These are phyloP conservation scores for Microtus ochrogaster DNA, from an alignment of 2,113 vertebrate species.

Conservation along the genomic window DNA sequence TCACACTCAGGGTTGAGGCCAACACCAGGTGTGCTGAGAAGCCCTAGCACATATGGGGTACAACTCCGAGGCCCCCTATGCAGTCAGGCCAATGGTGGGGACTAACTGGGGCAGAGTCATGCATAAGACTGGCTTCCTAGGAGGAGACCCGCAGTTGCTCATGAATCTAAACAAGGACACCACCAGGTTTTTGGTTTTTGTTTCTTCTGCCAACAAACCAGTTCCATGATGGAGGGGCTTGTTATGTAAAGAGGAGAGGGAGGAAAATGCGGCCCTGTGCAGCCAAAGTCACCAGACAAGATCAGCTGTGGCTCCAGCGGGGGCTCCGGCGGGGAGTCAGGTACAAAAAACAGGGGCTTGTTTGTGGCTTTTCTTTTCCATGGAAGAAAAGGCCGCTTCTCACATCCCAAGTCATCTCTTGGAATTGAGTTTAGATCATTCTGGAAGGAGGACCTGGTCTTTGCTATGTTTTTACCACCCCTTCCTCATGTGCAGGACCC, in stretches of 20 bases:
- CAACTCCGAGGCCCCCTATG: not conserved
- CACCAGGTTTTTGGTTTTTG: not conserved
- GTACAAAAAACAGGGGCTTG: conserved; percentile 49
- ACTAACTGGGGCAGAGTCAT: not conserved
- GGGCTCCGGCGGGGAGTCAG: not conserved
- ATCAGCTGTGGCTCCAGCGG: not conserved
- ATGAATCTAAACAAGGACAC: not conserved
- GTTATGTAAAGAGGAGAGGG: conserved; percentile 46
- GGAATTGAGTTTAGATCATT: not conserved
- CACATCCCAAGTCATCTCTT: not conserved
- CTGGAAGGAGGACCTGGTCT: not conserved
- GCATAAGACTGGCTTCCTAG: not conserved
- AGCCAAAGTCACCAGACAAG: conserved; percentile 19
- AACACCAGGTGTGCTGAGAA: not conserved
- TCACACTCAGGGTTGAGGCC: not conserved
- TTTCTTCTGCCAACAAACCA: conserved; percentile 38
- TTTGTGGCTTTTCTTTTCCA: conserved; percentile 23
- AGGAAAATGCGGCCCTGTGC: not conserved
- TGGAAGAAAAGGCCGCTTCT: not conserved
- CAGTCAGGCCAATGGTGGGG: not conserved
- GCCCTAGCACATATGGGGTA: not conserved
- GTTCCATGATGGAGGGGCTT: not conserved
- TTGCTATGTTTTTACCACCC: accelerated
- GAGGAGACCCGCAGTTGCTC: not conserved
- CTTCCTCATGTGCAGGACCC: accelerated